Base-by-base conservation (phyloP, 2,888 invertebrate genomes). In the Drosophila histrio region DNA sequence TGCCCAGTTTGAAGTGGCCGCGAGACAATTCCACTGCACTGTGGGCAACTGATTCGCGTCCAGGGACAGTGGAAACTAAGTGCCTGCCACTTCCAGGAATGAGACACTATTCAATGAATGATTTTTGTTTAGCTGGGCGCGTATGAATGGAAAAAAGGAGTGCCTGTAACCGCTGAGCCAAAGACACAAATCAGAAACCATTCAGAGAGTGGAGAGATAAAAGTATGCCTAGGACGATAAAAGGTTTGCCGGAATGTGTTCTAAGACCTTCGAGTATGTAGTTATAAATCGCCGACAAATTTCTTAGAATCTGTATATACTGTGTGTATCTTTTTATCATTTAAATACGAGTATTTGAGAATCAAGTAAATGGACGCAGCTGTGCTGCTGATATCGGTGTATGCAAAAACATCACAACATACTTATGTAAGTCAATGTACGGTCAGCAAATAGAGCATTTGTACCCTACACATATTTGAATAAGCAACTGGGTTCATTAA, bases 1-100 rank as follows among this genome's bases (percentile, higher is more conserved):
- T 52, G 60, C 65, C 58, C 67, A 65, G 77, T 78, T 78, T 78
- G 78, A 78, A 80, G 78, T 78, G 78, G 70, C 78, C 78, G 78
- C 78, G 81, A 62, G 44, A 49, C 65, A 62, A 59, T 41, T 44
- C 50, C 67, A 50, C 47, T 41, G 72, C 72, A 43, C 68, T 57
- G 66, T 67, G 75, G 65, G 68, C 64, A 79, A 67, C 56, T 32
- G 36, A 56, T 62, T 71, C 64, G 77, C 63, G 67, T 59, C 52
- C 38, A 43, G 60, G 56, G 56, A 71, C 65, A 41, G 63, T 74
- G 65, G 30, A 54, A 77, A 39, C 54, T 66, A 68, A 65, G 77
- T 66, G 77, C 52, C 64, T 46, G 41, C 54, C 49, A 52, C 13
- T 80, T 78, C 78, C 50, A 22, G 39, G 80, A 78, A 78, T 19